Evolutionary conservation across 2,113 vertebrate species (phyloP), one percentile per base, ranked within the genome.

Genomic region (Grantiella picta): DNA sequence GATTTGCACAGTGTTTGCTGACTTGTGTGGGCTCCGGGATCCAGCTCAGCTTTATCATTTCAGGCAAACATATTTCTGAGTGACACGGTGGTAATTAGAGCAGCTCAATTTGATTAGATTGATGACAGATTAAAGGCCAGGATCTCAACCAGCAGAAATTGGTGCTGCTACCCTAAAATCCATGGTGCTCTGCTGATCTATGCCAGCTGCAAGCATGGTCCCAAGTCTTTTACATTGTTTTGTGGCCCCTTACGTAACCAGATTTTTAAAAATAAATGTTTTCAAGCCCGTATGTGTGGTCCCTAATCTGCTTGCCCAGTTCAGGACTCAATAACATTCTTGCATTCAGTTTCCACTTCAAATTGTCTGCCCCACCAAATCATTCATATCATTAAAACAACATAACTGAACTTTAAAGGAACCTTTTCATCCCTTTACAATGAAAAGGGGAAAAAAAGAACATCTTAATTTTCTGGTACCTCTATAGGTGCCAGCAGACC

Each of bases 21-120:
- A 89, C 82, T 95, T 96, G 93, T 95, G 94, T 93, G 86, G 96
- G 95, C 66, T 95, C 89, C 66, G 42, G 73, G 86, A 96, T 93
- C 56, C 76, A 96, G 57, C 72, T 72, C 76, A 57, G 90, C 86
- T 90, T 92, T 61, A 93, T 89, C 82, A 82, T 89, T 76, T 56
- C 90, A 94, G 72, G 86, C 94, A 90, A 94, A 86, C 53, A 50
- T 91, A 87, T 91, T 97, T 92, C 87, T 95, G 90, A 94, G 76
- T 92, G 92, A 77, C 70, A 89, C 20, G 2, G 3, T 65, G 88
- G 88, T 89, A 95, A 96, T 96, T 89, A 95, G 76, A 94, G 83
- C 76, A 75, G 92, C 72, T 96, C 38, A 0, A 75, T 96, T 93
- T 93, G 75, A 86, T 96, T 78, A 93, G 80, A 92, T 10, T 75